These are phyloP conservation scores for Penaeus chinensis DNA, from an alignment of 1,140 invertebrate genomes.

Conservation along the genomic window DNA sequence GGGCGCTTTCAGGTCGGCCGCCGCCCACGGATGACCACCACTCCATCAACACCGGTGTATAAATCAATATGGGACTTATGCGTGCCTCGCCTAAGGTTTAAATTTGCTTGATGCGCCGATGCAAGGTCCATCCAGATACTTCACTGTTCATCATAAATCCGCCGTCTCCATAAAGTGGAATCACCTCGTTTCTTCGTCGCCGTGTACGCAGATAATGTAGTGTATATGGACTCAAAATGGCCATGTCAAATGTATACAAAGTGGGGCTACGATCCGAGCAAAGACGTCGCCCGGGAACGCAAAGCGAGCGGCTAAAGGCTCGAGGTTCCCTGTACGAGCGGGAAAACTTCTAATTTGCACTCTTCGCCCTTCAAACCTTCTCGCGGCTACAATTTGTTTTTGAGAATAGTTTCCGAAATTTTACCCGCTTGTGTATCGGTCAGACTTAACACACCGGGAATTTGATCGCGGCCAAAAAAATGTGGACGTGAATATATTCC, in stretches of 20 bases:
- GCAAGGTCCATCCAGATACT: constrained; percentile 63
- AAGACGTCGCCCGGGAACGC: neutral
- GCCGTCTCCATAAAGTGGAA: constrained; percentile 62
- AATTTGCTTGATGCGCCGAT: constrained; percentile 50
- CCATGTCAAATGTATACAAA: constrained; percentile 38
- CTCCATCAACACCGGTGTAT: constrained; percentile 53
- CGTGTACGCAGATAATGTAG: constrained; percentile 51
- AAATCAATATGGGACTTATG: constrained; percentile 59
- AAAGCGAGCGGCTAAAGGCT: neutral
- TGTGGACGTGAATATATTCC: too few species aligned
- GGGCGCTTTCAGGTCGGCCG: constrained; percentile 35
- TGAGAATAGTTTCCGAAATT: constrained; percentile 57
- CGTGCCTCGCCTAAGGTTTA: constrained; percentile 39
- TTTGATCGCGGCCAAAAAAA: constrained; percentile 1
- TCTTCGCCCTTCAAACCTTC: constrained; percentile 58
- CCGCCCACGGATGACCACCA: constrained; percentile 55
- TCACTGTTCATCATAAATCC: constrained; percentile 64
- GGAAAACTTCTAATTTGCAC: constrained; percentile 61
- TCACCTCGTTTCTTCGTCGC: constrained; percentile 59
- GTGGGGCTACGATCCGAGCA: neutral
- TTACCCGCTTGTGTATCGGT: constrained; percentile 47
- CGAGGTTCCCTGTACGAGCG: constrained; percentile 38
- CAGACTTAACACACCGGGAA: constrained; percentile 35
- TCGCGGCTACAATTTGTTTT: constrained; percentile 58
- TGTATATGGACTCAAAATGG: constrained; percentile 54